A percentile compares a stretch with the other conserved stretches of the same genome.
Evolutionary conservation across 1,140 invertebrate species (phyloP).

Genomic region (Cydia splendana): DNA sequence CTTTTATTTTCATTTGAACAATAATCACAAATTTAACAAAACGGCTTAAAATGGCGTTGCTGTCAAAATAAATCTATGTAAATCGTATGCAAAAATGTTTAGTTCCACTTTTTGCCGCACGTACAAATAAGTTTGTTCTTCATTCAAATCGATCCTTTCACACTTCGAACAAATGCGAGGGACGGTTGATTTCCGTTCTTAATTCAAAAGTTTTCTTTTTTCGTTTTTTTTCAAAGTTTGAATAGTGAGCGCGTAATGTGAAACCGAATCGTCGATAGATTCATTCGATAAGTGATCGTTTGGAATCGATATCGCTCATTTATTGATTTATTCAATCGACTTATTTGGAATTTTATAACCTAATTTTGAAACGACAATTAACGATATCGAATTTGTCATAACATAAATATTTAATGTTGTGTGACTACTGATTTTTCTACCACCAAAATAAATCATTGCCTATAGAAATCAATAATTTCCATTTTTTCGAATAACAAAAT

Average conservation of each 20-base stretch:
- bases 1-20: background rate
- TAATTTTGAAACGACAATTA: background rate
- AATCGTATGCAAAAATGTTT: constrained; percentile 25
- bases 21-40: constrained; percentile 11
- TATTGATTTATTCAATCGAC: constrained; percentile 52
- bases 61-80: constrained; percentile 37
- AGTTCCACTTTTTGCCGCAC: constrained; percentile 37
- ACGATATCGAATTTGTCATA: background rate
- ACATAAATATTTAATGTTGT: background rate
- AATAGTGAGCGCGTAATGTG: constrained; percentile 51
- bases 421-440: background rate
- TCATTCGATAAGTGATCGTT: constrained; percentile 78
- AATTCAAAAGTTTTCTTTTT: constrained; percentile 70
- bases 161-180: constrained; percentile 73
- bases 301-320: constrained; percentile 75
- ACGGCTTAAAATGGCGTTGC: background rate
- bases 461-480: background rate
- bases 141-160: constrained; percentile 75
- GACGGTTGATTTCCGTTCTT: constrained; percentile 77
- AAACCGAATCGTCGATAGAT: constrained; percentile 75
- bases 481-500: background rate
- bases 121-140: constrained; percentile 62
- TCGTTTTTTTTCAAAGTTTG: constrained; percentile 51
- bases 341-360: constrained; percentile 20
- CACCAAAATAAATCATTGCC: background rate